Percentiles rank a stretch among this genome's conserved stretches.
Evolutionary conservation across 2,888 invertebrate species (phyloP).

Genomic region (Pammene fasciana): DNA sequence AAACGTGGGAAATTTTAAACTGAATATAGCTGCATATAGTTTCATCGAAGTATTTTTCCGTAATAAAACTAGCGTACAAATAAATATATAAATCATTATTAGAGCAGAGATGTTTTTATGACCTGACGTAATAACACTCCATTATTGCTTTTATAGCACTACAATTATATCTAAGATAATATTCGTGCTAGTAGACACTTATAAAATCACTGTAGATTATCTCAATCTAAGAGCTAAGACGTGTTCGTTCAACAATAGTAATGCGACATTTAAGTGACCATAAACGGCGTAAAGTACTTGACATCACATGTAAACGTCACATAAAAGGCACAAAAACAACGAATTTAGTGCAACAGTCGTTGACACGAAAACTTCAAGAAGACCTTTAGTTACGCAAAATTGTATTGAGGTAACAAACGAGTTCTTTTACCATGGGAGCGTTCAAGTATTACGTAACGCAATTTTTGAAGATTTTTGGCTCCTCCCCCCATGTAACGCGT

Average conservation of each 20-base stretch:
- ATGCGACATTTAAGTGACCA: slow-evolving; percentile 10
- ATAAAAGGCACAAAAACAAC: slow-evolving; percentile 31
- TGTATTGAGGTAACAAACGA: slow-evolving; percentile 36
- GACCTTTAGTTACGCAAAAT: slow-evolving; percentile 37
- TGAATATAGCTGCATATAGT: too few species aligned
- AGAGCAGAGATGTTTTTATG: background rate
- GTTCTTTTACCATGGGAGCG: slow-evolving; percentile 29
- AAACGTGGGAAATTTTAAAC: too few species aligned
- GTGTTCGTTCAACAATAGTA: slow-evolving; percentile 14
- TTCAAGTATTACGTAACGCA: too few species aligned
- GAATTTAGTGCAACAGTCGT: slow-evolving; percentile 30
- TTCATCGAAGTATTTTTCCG: background rate
- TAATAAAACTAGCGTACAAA: background rate
- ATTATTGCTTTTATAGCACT: slow-evolving; percentile 3
- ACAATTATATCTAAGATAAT: background rate
- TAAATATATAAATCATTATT: background rate
- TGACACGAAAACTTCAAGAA: slow-evolving; percentile 40
- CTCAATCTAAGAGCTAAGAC: background rate
- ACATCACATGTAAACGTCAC: background rate
- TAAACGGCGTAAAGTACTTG: slow-evolving; percentile 18
- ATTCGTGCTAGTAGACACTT: background rate
- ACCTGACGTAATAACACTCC: background rate
- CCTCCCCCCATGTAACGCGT: too few species aligned
- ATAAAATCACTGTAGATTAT: slow-evolving; percentile 10
- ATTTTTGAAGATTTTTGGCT: too few species aligned